A percentile compares a stretch with the other conserved stretches of the same genome.
phyloP scores from a whole-genome alignment of 2,797 vertebrate genomes.

The Tiaroga cobitis region DNA sequence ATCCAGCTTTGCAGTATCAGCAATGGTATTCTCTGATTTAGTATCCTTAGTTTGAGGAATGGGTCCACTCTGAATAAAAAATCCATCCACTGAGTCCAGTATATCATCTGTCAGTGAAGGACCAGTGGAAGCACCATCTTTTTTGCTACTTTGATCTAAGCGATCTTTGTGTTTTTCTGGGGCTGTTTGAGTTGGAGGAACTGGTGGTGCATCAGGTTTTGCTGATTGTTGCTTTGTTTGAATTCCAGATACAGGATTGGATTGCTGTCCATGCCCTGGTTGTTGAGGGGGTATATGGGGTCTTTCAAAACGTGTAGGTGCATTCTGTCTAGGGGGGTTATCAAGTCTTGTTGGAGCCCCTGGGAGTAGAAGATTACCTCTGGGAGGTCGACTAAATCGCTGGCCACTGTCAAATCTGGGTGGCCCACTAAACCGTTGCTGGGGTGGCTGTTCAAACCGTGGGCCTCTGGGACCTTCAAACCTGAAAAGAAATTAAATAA shows the following conservation, averaged over 20 bases:
- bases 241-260: slow-evolving; percentile 56
- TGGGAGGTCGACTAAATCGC: slow-evolving; percentile 65
- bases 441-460: slow-evolving; percentile 80
- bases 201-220: slow-evolving; percentile 43
- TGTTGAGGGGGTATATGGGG: slow-evolving; percentile 55
- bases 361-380: slow-evolving; percentile 43
- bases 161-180: slow-evolving; percentile 58
- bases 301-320: slow-evolving; percentile 66
- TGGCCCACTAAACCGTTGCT: slow-evolving; percentile 75
- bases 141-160: slow-evolving; percentile 33
- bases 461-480: slow-evolving; percentile 85
- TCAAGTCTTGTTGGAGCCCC: slow-evolving; percentile 68
- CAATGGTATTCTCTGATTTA: slow-evolving; percentile 35
- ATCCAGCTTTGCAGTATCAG: slow-evolving; percentile 53
- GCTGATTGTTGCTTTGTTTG: slow-evolving; percentile 43
- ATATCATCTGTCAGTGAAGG: slow-evolving; percentile 75
- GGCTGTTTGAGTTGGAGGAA: slow-evolving; percentile 48
- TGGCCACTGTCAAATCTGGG: slow-evolving; percentile 76
- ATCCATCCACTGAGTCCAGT: slow-evolving; percentile 68
- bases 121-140: background rate
- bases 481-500: slow-evolving; percentile 73
- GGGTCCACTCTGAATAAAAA: slow-evolving; percentile 79
- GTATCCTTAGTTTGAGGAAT: slow-evolving; percentile 76
- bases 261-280: slow-evolving; percentile 4
- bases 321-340: slow-evolving; percentile 57